Evolutionary conservation across 2,113 vertebrate species (phyloP), one percentile per base, ranked within the genome.

Genomic region (Alaudala cheleensis): DNA sequence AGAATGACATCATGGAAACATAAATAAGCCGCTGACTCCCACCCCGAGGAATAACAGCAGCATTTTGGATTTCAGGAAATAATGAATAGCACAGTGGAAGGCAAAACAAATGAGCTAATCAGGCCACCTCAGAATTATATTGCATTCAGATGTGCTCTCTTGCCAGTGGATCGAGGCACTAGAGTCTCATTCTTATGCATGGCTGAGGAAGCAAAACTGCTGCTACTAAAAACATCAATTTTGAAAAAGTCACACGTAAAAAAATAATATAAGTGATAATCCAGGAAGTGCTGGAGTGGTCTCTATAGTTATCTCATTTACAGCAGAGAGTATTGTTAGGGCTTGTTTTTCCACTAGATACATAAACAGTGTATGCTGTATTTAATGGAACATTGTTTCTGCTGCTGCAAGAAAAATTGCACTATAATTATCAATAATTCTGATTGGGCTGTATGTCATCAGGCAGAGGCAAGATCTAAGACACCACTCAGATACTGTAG

Each of bases 11-110:
- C 17, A 90, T 50, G 12, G 53, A 95, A 90, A 54, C 50, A 72
- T 91, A 91, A 78, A 79, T 53, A 94, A 85, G 44, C 37, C 2
- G 2, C 69, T 82, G 53, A 64, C 42, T 93, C 53, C 60, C 54
- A 85, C 53, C 66, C 61, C 81, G 51, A 94, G 37, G 47, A 90
- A 65, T 82, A 82, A 56, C 26, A 64, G 12, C 18, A 72, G 28
- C 33, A 44, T 86, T 90, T 51, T 40, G 72, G 28, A 88, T 88
- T 94, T 92, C 51, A 67, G 66, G 49, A 91, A 94, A 91, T 51
- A 92, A 84, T 34, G 34, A 37, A 78, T 31, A 77, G 22, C 26
- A 57, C 22, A 76, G 42, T 39, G 37, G n/a, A 89, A 92, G 49
- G 65, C 16, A 87, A 86, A 92, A 74, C 28, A 81, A 87, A 81